These are phyloP conservation scores for Squalus acanthias DNA, from an alignment of 2,797 vertebrate genomes.

Conservation along the genomic window DNA sequence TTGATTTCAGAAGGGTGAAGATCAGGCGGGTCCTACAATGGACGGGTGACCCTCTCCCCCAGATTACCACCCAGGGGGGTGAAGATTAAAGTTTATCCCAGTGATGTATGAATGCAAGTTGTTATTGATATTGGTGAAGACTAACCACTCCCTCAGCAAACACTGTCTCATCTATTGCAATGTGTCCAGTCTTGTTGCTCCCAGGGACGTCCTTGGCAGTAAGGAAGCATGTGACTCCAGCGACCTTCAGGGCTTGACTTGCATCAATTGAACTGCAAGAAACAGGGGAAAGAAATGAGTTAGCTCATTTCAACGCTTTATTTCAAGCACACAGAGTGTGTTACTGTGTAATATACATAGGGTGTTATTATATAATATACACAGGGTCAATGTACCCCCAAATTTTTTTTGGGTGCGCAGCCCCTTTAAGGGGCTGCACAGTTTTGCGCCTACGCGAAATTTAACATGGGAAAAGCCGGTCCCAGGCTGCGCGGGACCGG, in stretches of 20 bases:
- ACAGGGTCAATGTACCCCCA: neutral
- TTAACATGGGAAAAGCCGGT: too few species aligned
- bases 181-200: conserved; percentile 68
- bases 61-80: neutral
- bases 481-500: too few species aligned
- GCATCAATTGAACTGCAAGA: conserved; percentile 66
- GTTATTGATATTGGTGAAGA: conserved; percentile 23
- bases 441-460: too few species aligned
- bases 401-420: too few species aligned
- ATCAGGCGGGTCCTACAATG: neutral
- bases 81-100: neutral
- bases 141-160: conserved; percentile 70
- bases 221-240: conserved; percentile 74
- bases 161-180: conserved; percentile 70
- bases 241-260: conserved; percentile 62
- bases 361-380: neutral
- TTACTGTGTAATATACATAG: neutral
- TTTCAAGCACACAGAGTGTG: neutral
- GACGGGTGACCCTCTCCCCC: too few species aligned
- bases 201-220: conserved; percentile 74
- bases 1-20: neutral
- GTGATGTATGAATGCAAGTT: neutral
- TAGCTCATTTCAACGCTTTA: neutral
- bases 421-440: too few species aligned
- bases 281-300: neutral